Evolutionary conservation across 2,113 vertebrate genomes (phyloP).

Genomic region (Tautogolabrus adspersus): DNA sequence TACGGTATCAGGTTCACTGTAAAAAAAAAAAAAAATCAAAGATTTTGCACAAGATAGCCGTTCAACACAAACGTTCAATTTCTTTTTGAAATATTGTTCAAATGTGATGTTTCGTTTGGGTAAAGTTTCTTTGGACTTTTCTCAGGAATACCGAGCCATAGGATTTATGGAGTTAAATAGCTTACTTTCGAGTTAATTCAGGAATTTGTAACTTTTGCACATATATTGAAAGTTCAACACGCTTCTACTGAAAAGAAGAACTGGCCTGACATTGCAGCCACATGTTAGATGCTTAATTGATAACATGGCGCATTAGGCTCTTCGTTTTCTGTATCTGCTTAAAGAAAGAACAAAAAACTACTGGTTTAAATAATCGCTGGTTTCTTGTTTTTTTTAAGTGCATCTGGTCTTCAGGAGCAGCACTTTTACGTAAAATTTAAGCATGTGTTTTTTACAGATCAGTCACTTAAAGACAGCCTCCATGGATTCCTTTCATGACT

Average conservation of each 20-base stretch:
- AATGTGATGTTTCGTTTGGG: no score
- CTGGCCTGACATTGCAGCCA: conserved; percentile 33
- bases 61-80: background rate
- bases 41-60: background rate
- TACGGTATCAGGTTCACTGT: background rate
- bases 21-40: background rate
- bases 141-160: background rate
- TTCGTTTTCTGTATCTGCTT: background rate
- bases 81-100: no score
- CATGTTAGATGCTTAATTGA: conserved; percentile 9
- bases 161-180: background rate
- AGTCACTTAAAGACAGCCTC: background rate
- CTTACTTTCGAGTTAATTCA: background rate
- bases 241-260: no score
- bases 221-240: background rate
- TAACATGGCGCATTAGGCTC: background rate
- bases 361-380: background rate
- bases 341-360: background rate
- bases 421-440: conserved; percentile 3
- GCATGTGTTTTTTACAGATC: background rate
- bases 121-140: background rate
- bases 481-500: background rate
- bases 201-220: background rate
- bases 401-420: background rate
- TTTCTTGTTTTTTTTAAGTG: background rate